Conservation (phyloP, 1,140 invertebrate species). For the Pinna nobilis region DNA sequence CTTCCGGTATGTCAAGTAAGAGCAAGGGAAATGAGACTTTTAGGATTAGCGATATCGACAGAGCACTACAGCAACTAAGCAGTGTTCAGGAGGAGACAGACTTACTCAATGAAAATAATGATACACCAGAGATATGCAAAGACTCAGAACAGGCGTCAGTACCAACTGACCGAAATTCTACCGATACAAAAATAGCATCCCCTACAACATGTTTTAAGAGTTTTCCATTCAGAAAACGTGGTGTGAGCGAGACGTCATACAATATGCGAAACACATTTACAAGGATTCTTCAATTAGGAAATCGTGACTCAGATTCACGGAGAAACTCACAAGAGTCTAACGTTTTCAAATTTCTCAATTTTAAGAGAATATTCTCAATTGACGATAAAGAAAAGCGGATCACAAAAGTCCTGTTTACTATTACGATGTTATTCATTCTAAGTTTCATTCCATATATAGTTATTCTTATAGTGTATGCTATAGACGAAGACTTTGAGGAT, state of each 20-base stretch:
- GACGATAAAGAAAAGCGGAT: constrained; percentile 32
- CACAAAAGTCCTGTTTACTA: constrained; percentile 37
- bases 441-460: constrained; percentile 42
- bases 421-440: constrained; percentile 31
- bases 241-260: too few species aligned
- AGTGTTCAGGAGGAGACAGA: not conserved
- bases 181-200: too few species aligned
- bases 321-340: not conserved
- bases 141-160: too few species aligned
- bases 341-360: not conserved
- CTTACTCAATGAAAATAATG: too few species aligned
- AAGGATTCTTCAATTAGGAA: not conserved
- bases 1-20: too few species aligned
- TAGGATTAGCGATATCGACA: not conserved
- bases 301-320: not conserved
- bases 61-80: too few species aligned
- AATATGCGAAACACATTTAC: too few species aligned
- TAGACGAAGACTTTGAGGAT: constrained; percentile 17
- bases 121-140: too few species aligned
- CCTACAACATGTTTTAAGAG: too few species aligned
- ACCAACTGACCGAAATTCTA: too few species aligned
- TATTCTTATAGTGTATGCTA: constrained; percentile 29
- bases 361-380: not conserved
- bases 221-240: too few species aligned
- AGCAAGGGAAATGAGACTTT: not conserved